Conservation (phyloP, 2,888 invertebrate species). For the Tethea ocularis region DNA sequence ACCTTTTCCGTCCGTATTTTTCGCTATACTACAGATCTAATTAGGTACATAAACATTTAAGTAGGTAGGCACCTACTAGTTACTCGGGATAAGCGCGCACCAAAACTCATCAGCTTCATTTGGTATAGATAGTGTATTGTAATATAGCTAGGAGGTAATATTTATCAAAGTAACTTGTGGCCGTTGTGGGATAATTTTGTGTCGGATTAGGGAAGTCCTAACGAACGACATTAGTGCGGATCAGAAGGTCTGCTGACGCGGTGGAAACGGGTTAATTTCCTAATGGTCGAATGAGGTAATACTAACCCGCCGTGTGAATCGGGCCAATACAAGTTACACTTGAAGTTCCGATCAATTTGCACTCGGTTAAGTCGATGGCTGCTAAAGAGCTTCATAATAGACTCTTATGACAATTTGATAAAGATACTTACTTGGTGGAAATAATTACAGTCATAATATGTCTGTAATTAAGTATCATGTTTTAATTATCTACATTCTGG, state of each 20-base stretch:
- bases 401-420: conserved; percentile 22
- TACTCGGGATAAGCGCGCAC: no score
- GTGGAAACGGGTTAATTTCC: conserved; percentile 63
- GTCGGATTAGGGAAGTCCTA: conserved; percentile 45
- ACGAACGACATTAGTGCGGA: conserved; percentile 61
- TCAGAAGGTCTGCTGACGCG: conserved; percentile 50
- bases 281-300: conserved; percentile 71
- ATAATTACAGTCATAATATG: conserved; percentile 39
- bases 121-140: no score
- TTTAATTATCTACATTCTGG: conserved; percentile 49
- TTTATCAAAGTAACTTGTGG: conserved; percentile 47
- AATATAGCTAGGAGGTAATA: no score
- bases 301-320: conserved; percentile 69
- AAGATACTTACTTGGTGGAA: conserved; percentile 14
- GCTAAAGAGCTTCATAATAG: conserved; percentile 19
- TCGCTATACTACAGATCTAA: no score
- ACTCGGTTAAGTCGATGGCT: conserved; percentile 9
- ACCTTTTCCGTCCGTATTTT: no score
- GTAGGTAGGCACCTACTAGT: no score
- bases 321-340: conserved; percentile 50
- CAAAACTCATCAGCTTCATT: not conserved
- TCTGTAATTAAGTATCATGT: conserved; percentile 47
- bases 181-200: conserved; percentile 40
- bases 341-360: conserved; percentile 24
- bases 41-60: no score